These are phyloP conservation scores for Dallia pectoralis DNA, from an alignment of 2,797 vertebrate genomes.

Conservation along the genomic window DNA sequence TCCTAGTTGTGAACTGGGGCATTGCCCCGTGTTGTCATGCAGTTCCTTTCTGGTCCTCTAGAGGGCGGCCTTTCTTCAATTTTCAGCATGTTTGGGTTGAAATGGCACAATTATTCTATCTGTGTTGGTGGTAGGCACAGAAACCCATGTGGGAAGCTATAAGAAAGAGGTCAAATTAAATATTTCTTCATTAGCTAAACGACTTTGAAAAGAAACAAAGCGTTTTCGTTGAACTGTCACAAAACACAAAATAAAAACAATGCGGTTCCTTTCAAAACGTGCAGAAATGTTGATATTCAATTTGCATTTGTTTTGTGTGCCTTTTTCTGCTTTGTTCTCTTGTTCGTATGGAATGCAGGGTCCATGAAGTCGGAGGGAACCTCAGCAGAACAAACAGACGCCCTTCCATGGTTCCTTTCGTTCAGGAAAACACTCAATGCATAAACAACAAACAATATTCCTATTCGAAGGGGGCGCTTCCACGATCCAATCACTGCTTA, in stretches of 20 bases:
- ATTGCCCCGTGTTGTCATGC: conserved; percentile 22
- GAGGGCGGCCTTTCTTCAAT: conserved; percentile 60
- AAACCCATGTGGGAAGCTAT: conserved; percentile 18
- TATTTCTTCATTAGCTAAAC: conserved; percentile 35
- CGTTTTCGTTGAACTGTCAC: conserved; percentile 45
- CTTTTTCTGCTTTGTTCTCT: conserved; percentile 44
- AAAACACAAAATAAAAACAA: conserved; percentile 18
- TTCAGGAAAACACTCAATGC: conserved; percentile 65
- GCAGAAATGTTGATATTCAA: conserved; percentile 33
- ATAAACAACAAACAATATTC: conserved; percentile 63
- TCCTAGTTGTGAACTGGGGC: conserved; percentile 35
- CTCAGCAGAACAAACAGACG: conserved; percentile 62
- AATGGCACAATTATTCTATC: conserved; percentile 33
- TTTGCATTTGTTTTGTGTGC: conserved; percentile 1
- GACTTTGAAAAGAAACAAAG: conserved; percentile 41
- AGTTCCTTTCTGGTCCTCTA: conserved; percentile 59
- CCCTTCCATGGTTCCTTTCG: conserved; percentile 69
- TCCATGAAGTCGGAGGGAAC: conserved; percentile 37
- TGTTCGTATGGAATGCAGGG: conserved; percentile 17
- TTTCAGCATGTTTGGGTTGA: conserved; percentile 49
- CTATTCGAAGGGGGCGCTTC: conserved; percentile 62
- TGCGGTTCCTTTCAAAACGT: conserved; percentile 54
- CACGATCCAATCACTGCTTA: conserved; percentile 62
- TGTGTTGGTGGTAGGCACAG: background rate
- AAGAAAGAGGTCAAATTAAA: conserved; percentile 20